Conservation (phyloP, 2,888 invertebrate species). For the Rotaria magnacalcarata region DNA sequence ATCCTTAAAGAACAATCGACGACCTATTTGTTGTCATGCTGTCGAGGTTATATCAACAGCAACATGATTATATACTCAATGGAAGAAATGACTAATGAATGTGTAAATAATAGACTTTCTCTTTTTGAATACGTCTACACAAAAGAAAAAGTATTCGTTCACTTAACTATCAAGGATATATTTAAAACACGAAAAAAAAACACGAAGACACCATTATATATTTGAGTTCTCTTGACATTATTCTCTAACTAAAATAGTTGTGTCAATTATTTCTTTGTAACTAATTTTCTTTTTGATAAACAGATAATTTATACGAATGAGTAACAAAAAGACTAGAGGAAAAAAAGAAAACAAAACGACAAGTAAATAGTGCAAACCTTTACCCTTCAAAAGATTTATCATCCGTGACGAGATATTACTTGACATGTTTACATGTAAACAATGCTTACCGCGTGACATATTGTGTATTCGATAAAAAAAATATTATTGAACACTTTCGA, state of each 20-base stretch:
- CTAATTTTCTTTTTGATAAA: too few species aligned
- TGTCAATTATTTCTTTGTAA: too few species aligned
- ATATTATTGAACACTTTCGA: too few species aligned
- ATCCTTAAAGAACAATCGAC: too few species aligned
- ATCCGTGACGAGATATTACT: not conserved
- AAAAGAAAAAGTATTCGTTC: not conserved
- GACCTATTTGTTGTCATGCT: not conserved
- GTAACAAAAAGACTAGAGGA: not conserved
- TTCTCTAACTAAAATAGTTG: too few species aligned
- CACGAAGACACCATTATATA: too few species aligned
- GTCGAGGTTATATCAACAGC: not conserved
- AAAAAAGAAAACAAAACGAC: not conserved
- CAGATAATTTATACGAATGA: not conserved
- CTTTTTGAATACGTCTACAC: not conserved
- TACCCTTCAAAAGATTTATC: not conserved
- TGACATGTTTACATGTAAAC: not conserved
- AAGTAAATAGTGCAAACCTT: not conserved
- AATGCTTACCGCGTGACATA: not conserved
- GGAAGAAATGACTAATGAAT: not conserved
- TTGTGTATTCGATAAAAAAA: too few species aligned
- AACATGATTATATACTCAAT: not conserved
- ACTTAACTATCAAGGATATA: not conserved
- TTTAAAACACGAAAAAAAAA: not conserved
- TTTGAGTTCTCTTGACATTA: too few species aligned
- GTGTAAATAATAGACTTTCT: not conserved